Conservation (phyloP, 1,140 invertebrate genomes). For the Uloborus diversus region DNA sequence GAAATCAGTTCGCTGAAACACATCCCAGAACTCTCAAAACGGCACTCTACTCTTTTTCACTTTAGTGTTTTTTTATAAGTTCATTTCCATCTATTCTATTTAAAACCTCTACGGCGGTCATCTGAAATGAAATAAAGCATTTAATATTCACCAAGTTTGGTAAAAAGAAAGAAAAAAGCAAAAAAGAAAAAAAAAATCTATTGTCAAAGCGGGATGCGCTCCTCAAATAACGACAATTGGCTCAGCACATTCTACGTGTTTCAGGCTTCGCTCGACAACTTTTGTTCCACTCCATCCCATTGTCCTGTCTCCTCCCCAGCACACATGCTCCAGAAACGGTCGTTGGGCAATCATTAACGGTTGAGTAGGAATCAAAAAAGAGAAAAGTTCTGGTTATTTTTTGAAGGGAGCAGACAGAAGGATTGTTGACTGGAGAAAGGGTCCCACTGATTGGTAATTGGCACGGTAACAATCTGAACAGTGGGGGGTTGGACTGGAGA, state of each 20-base stretch:
- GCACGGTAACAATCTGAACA: conserved; percentile 31
- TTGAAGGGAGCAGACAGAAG: too few relatives aligned
- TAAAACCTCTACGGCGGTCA: too few relatives aligned
- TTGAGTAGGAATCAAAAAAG: conserved; percentile 21
- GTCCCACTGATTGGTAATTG: conserved; percentile 27
- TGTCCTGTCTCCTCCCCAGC: neutral
- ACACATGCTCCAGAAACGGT: neutral
- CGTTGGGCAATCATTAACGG: conserved; percentile 31
- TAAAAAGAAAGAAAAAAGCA: too few relatives aligned
- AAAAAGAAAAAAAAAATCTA: too few relatives aligned
- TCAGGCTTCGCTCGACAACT: neutral
- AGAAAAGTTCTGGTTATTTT: neutral
- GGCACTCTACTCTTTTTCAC: too few relatives aligned
- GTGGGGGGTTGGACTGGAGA: conserved; percentile 5
- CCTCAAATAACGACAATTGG: neutral
- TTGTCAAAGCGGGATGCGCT: neutral
- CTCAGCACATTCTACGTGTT: neutral
- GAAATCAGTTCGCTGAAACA: too few relatives aligned
- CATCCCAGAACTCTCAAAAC: too few relatives aligned
- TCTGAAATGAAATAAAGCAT: too few relatives aligned
- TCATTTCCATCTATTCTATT: too few relatives aligned
- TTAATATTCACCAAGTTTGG: too few relatives aligned
- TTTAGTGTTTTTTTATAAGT: too few relatives aligned
- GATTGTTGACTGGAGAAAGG: conserved; percentile 18
- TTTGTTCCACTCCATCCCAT: conserved; percentile 25